Evolutionary conservation across 2,888 invertebrate genomes (phyloP).

Genomic region (Eupithecia subfuscata): DNA sequence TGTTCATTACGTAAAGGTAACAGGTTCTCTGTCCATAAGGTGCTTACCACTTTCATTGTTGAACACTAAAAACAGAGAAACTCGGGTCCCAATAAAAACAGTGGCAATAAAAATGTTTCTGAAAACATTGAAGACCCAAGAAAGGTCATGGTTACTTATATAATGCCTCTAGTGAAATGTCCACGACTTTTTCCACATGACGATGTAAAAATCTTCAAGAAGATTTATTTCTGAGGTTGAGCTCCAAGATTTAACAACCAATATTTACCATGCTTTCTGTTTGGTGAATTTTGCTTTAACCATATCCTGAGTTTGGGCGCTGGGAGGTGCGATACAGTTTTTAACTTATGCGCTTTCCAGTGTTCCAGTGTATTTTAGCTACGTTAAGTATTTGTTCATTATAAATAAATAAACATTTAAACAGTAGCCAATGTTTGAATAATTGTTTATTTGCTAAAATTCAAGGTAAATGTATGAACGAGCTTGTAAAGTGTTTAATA

Average conservation of each 20-base stretch:
- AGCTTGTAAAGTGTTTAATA: slow-evolving; percentile 61
- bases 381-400: no score
- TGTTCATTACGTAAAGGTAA: slow-evolving; percentile 26
- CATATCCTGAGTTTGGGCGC: no score
- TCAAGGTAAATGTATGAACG: slow-evolving; percentile 13
- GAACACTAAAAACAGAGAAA: slow-evolving; percentile 31
- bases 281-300: no score
- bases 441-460: not conserved
- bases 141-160: slow-evolving; percentile 57
- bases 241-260: not conserved
- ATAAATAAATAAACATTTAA: no score
- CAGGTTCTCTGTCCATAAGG: slow-evolving; percentile 21
- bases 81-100: slow-evolving; percentile 31
- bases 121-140: slow-evolving; percentile 37
- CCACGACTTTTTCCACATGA: not conserved
- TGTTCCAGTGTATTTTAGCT: no score
- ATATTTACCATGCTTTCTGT: no score
- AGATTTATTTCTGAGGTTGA: not conserved
- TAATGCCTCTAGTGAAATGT: not conserved
- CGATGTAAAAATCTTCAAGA: not conserved
- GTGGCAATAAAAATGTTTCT: slow-evolving; percentile 35
- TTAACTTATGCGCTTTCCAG: no score
- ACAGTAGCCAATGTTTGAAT: not conserved
- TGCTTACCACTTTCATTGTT: slow-evolving; percentile 30
- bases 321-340: no score